phyloP scores from a whole-genome alignment of 2,113 vertebrate genomes.

The Podocnemis expansa region DNA sequence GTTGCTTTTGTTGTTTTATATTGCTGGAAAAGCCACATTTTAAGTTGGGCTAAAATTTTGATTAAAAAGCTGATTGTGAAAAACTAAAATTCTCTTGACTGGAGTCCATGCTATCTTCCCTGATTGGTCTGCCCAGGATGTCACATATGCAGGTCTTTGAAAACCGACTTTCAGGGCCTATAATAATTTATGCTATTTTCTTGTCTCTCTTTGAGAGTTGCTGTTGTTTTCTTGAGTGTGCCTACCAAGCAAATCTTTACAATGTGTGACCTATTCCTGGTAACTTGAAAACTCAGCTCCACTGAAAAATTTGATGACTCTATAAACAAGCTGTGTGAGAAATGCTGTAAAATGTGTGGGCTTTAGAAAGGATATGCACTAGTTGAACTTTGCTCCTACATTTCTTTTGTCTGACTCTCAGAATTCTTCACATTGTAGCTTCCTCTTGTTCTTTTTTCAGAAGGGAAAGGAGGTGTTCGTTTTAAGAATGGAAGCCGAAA shows the following conservation, averaged over 20 bases:
- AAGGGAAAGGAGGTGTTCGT: background rate
- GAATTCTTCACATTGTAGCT: background rate
- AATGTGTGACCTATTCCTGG: constrained; percentile 79
- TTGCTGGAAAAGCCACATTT: background rate
- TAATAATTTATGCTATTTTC: background rate
- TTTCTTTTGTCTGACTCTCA: background rate
- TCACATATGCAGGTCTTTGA: constrained; percentile 69
- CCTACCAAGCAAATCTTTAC: constrained; percentile 5
- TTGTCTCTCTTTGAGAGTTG: background rate
- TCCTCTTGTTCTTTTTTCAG: background rate
- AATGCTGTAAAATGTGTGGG: background rate
- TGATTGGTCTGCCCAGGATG: constrained; percentile 56
- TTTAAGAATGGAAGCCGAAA: background rate
- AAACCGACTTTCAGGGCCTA: constrained; percentile 38
- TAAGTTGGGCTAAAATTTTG: background rate
- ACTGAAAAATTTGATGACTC: constrained; percentile 82
- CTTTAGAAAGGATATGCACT: background rate
- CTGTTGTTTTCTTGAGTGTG: background rate
- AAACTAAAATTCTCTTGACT: background rate
- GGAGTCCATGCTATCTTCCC: background rate
- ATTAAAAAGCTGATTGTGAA: background rate
- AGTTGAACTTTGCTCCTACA: background rate
- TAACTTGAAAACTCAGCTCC: constrained; percentile 81
- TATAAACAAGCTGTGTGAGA: constrained; percentile 81
- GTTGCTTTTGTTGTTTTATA: too few species aligned